These are phyloP conservation scores for Seison nebaliae DNA, from an alignment of 1,140 invertebrate species.

Conservation along the genomic window DNA sequence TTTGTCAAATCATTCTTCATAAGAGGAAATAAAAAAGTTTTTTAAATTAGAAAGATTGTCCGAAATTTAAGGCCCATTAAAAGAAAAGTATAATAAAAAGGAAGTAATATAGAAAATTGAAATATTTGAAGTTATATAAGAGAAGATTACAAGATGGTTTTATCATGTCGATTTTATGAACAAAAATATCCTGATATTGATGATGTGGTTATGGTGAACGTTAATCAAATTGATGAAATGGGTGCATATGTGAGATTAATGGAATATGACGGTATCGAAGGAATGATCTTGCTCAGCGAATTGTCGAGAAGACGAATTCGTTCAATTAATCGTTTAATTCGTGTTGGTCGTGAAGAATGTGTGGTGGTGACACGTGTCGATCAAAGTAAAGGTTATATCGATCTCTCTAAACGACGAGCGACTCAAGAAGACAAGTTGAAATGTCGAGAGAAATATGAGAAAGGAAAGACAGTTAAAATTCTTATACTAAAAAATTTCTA, in stretches of 20 bases:
- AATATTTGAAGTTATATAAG: neutral
- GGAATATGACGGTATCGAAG: conserved; percentile 96
- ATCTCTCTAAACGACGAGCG: conserved; percentile 89
- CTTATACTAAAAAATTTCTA: conserved; percentile 2
- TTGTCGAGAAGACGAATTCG: conserved; percentile 85
- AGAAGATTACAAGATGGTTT: conserved; percentile 39
- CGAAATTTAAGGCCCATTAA: too few species aligned
- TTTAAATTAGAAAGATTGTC: too few species aligned
- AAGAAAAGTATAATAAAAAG: too few species aligned
- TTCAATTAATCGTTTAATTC: conserved; percentile 94
- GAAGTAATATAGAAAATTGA: too few species aligned
- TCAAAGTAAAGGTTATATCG: conserved; percentile 99
- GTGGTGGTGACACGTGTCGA: conserved; percentile 97
- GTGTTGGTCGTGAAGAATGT: conserved; percentile 89
- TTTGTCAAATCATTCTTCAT: too few species aligned
- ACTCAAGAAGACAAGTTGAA: conserved; percentile 87
- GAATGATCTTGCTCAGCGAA: conserved; percentile 52
- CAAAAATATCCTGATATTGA: conserved; percentile 92
- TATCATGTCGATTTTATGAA: conserved; percentile 86
- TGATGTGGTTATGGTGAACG: conserved; percentile 98
- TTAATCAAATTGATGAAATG: conserved; percentile 92
- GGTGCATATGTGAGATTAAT: conserved; percentile 88
- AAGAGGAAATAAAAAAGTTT: too few species aligned
- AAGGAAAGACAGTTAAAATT: conserved; percentile 63
- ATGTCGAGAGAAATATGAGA: conserved; percentile 88